Conservation (phyloP, 23 tunicate species). For the Phallusia fumigata region DNA sequence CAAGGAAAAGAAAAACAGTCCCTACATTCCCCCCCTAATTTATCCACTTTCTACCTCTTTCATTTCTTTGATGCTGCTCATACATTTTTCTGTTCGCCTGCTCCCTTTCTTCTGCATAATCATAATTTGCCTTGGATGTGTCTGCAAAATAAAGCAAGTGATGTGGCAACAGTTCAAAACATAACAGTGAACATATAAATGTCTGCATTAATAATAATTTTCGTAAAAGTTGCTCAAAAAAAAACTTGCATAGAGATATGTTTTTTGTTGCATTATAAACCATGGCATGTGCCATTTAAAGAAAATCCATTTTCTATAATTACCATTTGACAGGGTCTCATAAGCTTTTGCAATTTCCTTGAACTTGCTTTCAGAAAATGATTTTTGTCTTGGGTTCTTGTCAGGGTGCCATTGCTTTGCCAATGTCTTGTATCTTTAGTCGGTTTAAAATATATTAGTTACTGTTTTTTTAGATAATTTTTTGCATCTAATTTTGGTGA, state of each 20-base stretch:
- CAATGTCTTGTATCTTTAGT: slow-evolving; percentile 45
- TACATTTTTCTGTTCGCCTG: neutral
- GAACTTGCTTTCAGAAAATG: slow-evolving; percentile 51
- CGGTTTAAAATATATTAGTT: neutral
- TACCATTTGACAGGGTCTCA: slow-evolving; percentile 56
- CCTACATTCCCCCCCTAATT: too few relatives aligned
- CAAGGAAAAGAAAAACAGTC: too few relatives aligned
- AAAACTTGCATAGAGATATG: too few relatives aligned
- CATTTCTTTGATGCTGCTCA: neutral
- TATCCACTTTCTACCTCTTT: neutral
- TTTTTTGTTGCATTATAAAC: too few relatives aligned
- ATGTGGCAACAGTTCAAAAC: neutral
- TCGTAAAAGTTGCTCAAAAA: too few relatives aligned
- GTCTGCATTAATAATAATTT: neutral
- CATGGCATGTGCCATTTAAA: neutral
- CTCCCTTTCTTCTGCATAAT: neutral
- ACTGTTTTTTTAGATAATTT: too few relatives aligned
- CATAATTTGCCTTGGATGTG: neutral
- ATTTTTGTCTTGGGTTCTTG: slow-evolving; percentile 49
- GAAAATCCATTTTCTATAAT: too few relatives aligned
- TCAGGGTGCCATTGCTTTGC: slow-evolving; percentile 85
- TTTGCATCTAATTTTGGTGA: too few relatives aligned
- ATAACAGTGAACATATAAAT: neutral
- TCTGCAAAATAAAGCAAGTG: neutral
- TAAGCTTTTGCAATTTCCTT: slow-evolving; percentile 77